Evolutionary conservation across 2,888 invertebrate genomes (phyloP).

Genomic region (Mamestra brassicae): DNA sequence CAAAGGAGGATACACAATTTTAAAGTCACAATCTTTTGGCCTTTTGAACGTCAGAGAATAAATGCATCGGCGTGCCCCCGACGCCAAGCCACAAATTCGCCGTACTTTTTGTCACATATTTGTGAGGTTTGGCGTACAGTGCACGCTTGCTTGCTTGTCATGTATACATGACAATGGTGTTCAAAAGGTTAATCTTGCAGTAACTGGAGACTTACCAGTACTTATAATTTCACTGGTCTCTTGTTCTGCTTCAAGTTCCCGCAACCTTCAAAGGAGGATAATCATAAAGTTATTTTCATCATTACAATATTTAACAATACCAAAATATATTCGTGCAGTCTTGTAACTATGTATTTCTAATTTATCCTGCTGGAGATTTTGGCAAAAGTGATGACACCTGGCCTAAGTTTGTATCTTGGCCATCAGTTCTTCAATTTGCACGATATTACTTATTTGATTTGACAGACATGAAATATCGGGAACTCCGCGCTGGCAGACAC

Average conservation of each 20-base stretch:
- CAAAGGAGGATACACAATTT: not conserved
- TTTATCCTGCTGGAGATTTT: constrained; percentile 5
- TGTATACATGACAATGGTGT: no score
- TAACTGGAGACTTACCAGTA: no score
- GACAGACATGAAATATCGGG: constrained; percentile 10
- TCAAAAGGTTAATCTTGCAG: no score
- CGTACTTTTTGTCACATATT: no score
- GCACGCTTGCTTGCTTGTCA: no score
- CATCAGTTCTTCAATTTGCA: constrained; percentile 16
- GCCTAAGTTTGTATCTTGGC: constrained; percentile 4
- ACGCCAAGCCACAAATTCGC: no score
- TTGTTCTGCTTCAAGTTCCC: not conserved
- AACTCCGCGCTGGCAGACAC: not conserved
- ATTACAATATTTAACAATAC: not conserved
- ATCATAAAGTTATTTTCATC: not conserved
- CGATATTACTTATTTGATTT: constrained; percentile 4
- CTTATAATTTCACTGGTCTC: not conserved
- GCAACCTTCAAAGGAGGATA: not conserved
- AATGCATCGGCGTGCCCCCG: no score
- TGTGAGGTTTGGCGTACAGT: no score
- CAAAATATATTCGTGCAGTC: not conserved
- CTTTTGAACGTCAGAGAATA: no score
- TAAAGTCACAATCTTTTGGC: no score
- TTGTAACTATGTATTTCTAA: not conserved
- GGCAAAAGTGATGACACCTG: constrained; percentile 8